Conservation (phyloP, 2,888 invertebrate genomes). For the Phorcus lineatus region DNA sequence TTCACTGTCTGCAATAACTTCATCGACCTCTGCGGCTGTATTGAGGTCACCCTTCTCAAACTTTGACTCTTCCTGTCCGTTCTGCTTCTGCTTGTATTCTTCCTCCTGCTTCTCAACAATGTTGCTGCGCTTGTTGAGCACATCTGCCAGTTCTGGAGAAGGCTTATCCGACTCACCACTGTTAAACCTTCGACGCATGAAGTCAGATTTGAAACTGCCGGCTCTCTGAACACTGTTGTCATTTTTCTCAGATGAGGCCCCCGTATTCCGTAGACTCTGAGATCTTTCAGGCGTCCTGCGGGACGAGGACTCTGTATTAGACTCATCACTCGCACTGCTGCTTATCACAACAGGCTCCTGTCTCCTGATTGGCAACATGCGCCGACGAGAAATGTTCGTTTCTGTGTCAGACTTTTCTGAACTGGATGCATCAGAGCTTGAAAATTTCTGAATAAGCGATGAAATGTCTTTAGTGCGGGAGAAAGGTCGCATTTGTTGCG, state of each 20-base stretch:
- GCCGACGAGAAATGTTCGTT: conserved; percentile 37
- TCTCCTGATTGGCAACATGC: conserved; percentile 45
- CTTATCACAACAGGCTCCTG: conserved; percentile 53
- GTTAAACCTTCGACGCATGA: conserved; percentile 53
- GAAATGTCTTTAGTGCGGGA: conserved; percentile 58
- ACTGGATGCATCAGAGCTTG: conserved; percentile 58
- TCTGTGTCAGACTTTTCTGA: conserved; percentile 57
- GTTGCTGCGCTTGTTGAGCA: conserved; percentile 77
- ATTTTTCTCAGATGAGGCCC: conserved; percentile 77
- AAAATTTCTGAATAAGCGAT: conserved; percentile 63
- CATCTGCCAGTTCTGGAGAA: conserved; percentile 82
- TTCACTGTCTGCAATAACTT: conserved; percentile 54
- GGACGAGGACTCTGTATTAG: conserved; percentile 27
- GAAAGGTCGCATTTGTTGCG: conserved; percentile 43
- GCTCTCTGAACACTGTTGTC: conserved; percentile 50
- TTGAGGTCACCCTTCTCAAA: conserved; percentile 34
- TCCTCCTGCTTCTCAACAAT: conserved; percentile 53
- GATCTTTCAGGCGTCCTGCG: conserved; percentile 69
- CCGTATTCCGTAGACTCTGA: conserved; percentile 70
- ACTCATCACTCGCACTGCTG: conserved; percentile 54
- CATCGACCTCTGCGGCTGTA: conserved; percentile 41
- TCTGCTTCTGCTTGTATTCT: conserved; percentile 41
- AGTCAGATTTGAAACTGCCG: conserved; percentile 62
- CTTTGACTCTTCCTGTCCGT: conserved; percentile 34
- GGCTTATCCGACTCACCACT: conserved; percentile 79